Percentiles rank a stretch among this genome's conserved stretches.
Conservation (phyloP, 2,113 vertebrate species). For the Natator depressus region DNA sequence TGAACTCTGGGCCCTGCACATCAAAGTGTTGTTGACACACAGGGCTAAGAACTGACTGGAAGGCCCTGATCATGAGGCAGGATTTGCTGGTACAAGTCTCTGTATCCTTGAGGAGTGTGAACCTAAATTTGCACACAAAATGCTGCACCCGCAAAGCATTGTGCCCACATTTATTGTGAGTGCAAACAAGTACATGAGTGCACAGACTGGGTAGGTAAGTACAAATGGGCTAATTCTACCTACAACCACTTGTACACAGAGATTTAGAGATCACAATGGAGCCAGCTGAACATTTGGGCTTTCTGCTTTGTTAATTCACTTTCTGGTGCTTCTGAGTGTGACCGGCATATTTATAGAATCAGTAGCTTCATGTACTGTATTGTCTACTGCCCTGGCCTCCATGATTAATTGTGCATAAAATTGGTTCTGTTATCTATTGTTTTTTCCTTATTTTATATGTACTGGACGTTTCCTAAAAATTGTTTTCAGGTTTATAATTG, state of each 20-base stretch:
- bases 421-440: accelerated
- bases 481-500: neutral
- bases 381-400: neutral
- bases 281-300: neutral
- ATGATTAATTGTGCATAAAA: neutral
- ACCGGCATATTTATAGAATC: neutral
- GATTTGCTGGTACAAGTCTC: neutral
- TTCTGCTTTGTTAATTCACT: neutral
- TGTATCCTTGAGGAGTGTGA: accelerated
- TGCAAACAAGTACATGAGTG: neutral
- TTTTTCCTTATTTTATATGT: neutral
- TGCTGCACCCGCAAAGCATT: neutral
- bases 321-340: neutral
- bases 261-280: neutral
- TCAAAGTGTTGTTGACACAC: neutral
- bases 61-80: neutral
- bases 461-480: neutral
- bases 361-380: neutral
- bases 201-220: neutral
- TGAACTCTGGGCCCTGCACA: neutral
- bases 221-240: neutral
- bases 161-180: neutral
- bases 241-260: slow-evolving; percentile 17
- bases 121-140: neutral
- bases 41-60: neutral